Evolutionary conservation across 2,797 vertebrate species (phyloP).

Genomic region (Pygocentrus nattereri): DNA sequence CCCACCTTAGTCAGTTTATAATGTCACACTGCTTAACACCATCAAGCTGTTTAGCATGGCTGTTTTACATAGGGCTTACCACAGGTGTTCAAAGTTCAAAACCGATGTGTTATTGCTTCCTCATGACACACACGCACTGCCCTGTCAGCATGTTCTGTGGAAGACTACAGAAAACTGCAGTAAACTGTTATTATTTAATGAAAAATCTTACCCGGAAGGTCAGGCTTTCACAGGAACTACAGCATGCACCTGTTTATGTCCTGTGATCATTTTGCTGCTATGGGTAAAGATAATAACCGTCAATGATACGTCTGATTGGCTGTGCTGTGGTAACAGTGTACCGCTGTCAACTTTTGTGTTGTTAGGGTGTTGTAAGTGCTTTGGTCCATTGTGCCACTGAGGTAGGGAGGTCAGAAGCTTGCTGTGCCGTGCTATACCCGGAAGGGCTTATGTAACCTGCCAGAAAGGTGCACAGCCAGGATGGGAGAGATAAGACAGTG

Average conservation of each 20-base stretch:
- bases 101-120: slow-evolving; percentile 30
- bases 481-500: slow-evolving; percentile 39
- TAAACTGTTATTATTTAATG: slow-evolving; percentile 10
- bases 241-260: background rate
- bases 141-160: slow-evolving; percentile 25
- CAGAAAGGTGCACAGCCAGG: slow-evolving; percentile 16
- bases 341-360: background rate
- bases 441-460: slow-evolving; percentile 33
- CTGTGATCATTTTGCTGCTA: background rate
- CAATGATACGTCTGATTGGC: background rate
- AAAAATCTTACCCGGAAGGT: background rate
- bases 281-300: background rate
- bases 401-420: slow-evolving; percentile 15
- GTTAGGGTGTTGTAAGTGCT: background rate
- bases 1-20: too few relatives aligned
- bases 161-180: slow-evolving; percentile 9
- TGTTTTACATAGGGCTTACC: background rate
- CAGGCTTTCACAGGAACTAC: background rate
- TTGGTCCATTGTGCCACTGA: background rate
- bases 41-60: background rate
- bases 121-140: background rate
- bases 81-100: slow-evolving; percentile 48
- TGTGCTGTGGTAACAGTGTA: background rate
- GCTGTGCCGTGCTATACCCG: background rate
- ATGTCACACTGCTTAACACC: background rate